A percentile compares a stretch with the other conserved stretches of the same genome.
These are phyloP conservation scores for Sminthurides bifidus DNA, from an alignment of 1,140 invertebrate species.

Conservation along the genomic window DNA sequence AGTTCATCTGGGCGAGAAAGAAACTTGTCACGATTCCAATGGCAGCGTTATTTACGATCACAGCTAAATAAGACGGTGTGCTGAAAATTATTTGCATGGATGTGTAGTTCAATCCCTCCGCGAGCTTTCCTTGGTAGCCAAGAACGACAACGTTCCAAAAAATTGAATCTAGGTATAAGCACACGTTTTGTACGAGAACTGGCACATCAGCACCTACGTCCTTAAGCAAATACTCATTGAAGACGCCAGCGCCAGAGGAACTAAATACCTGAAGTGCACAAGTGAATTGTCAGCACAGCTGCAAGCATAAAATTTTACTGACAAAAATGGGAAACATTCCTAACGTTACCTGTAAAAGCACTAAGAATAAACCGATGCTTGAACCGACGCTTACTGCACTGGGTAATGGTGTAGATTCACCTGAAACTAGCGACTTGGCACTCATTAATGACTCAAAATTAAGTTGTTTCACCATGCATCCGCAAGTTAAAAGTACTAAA, in stretches of 20 bases:
- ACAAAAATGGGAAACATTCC: constrained; percentile 8
- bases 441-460: constrained; percentile 38
- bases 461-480: constrained; percentile 84
- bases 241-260: constrained; percentile 88
- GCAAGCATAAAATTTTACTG: constrained; percentile 25
- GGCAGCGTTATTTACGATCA: constrained; percentile 50
- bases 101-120: constrained; percentile 45
- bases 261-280: constrained; percentile 85
- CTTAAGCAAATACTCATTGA: constrained; percentile 91
- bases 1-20: constrained; percentile 85
- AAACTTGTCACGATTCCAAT: constrained; percentile 89
- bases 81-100: constrained; percentile 46
- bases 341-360: constrained; percentile 45
- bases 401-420: too few relatives aligned
- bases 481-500: constrained; percentile 67
- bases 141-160: constrained; percentile 64
- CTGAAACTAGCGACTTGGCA: constrained; percentile 12
- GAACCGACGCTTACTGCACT: constrained; percentile 47
- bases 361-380: constrained; percentile 48
- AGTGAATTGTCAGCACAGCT: too few relatives aligned
- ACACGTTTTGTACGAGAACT: constrained; percentile 88
- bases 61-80: constrained; percentile 50
- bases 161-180: constrained; percentile 92
- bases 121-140: constrained; percentile 52
- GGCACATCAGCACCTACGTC: constrained; percentile 59